Conservation (phyloP, 2,113 vertebrate species). For the Paradoxurus hermaphroditus region DNA sequence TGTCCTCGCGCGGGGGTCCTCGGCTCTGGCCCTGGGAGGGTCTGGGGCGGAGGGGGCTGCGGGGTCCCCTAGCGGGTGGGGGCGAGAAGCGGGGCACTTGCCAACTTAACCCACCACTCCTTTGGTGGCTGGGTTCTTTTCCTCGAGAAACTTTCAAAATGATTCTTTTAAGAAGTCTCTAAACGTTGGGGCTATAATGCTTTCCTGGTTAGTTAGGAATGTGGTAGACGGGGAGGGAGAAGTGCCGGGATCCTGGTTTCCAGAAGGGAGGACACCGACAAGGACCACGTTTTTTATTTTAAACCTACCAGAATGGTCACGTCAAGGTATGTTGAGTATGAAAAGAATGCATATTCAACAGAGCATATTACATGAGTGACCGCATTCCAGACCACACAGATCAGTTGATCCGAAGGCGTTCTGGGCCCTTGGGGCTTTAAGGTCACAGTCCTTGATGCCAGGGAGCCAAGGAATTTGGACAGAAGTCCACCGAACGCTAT, state of each 20-base stretch:
- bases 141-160: not conserved
- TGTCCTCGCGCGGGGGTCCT: rapidly evolving
- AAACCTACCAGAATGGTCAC: not conserved
- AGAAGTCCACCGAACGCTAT: not conserved
- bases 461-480: not conserved
- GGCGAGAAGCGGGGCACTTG: not conserved
- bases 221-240: too few relatives aligned
- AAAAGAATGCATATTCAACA: not conserved
- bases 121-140: too few relatives aligned
- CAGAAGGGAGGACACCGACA: not conserved
- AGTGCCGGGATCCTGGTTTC: not conserved
- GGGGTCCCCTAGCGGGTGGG: rapidly evolving
- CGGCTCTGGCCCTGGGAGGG: not conserved
- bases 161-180: not conserved
- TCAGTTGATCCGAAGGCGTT: rapidly evolving
- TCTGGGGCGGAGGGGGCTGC: not conserved
- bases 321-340: not conserved
- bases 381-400: rapidly evolving
- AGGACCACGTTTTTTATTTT: not conserved
- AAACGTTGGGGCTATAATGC: not conserved
- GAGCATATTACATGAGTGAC: not conserved
- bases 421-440: not conserved
- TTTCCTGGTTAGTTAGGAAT: not conserved
- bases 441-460: not conserved
- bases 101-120: rapidly evolving